Conservation (phyloP, 2,888 invertebrate species). For the Leptinotarsa tumamoca region DNA sequence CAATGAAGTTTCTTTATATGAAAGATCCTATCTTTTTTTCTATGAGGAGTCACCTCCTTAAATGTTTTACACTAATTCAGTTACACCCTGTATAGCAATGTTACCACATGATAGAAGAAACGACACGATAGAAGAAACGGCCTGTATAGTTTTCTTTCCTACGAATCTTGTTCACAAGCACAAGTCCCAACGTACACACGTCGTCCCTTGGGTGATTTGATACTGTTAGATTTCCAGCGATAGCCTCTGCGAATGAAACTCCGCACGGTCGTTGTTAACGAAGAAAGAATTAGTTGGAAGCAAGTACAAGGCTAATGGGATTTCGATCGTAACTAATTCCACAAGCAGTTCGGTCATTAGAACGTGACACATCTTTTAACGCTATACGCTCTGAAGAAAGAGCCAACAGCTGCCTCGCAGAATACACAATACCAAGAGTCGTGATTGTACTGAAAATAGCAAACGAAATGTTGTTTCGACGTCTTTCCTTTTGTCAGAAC, state of each 20-base stretch:
- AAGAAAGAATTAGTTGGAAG: not conserved
- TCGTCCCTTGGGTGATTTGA: too few species aligned
- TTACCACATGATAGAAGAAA: too few species aligned
- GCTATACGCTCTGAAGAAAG: slow-evolving; percentile 17
- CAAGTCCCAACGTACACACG: too few species aligned
- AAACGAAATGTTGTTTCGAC: slow-evolving; percentile 33
- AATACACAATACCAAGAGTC: slow-evolving; percentile 31
- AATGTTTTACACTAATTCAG: too few species aligned
- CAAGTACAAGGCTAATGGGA: slow-evolving; percentile 17
- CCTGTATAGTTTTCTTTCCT: too few species aligned
- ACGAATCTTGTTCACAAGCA: too few species aligned
- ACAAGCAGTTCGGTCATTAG: slow-evolving; percentile 10
- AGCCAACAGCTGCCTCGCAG: slow-evolving; percentile 27
- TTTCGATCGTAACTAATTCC: slow-evolving; percentile 14
- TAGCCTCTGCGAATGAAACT: not conserved
- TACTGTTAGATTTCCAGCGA: too few species aligned
- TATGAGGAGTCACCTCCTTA: too few species aligned
- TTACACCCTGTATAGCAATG: too few species aligned
- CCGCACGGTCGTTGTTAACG: not conserved
- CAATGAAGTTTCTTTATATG: too few species aligned
- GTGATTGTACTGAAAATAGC: slow-evolving; percentile 38
- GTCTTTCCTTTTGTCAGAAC: slow-evolving; percentile 32
- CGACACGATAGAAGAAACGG: too few species aligned
- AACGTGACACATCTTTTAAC: slow-evolving; percentile 29
- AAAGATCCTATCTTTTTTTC: too few species aligned